Percentiles rank a stretch among this genome's conserved stretches.
Conservation (phyloP, 2,113 vertebrate genomes). For the Platycercus adscitus region DNA sequence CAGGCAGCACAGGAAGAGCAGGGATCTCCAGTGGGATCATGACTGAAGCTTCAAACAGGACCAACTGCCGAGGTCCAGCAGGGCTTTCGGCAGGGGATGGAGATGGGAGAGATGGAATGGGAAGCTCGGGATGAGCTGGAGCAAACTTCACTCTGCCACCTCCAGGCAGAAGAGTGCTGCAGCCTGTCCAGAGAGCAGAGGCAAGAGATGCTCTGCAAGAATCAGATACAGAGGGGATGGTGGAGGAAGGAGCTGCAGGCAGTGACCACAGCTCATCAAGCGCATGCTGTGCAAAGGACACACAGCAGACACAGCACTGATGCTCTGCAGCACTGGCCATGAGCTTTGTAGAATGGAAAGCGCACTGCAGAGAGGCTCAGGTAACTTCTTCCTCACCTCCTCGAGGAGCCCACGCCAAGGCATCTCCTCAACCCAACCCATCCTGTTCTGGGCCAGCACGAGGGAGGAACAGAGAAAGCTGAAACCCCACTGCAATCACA, state of each 20-base stretch:
- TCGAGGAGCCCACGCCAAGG: not conserved
- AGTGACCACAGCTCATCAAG: no score
- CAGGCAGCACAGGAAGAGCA: not conserved
- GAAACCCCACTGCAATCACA: not conserved
- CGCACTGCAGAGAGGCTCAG: not conserved
- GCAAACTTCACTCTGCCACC: not conserved
- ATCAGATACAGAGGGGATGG: not conserved
- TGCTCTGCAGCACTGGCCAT: not conserved
- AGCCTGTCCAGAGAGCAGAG: not conserved
- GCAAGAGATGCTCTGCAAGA: not conserved
- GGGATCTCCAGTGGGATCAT: not conserved
- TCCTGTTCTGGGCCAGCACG: not conserved
- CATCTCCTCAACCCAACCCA: not conserved
- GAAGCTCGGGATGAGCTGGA: not conserved
- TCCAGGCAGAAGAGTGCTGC: not conserved
- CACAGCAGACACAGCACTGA: not conserved
- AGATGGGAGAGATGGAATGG: not conserved
- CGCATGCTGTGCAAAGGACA: not conserved
- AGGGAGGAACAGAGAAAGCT: constrained; percentile 29
- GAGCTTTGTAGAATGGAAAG: not conserved
- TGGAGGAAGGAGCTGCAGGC: not conserved
- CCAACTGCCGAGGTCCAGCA: not conserved
- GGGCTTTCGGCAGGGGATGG: rapidly evolving
- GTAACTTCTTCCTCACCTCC: not conserved
- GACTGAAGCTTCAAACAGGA: not conserved